Conservation (phyloP, 1,140 invertebrate species). For the Laodelphax striatellus region DNA sequence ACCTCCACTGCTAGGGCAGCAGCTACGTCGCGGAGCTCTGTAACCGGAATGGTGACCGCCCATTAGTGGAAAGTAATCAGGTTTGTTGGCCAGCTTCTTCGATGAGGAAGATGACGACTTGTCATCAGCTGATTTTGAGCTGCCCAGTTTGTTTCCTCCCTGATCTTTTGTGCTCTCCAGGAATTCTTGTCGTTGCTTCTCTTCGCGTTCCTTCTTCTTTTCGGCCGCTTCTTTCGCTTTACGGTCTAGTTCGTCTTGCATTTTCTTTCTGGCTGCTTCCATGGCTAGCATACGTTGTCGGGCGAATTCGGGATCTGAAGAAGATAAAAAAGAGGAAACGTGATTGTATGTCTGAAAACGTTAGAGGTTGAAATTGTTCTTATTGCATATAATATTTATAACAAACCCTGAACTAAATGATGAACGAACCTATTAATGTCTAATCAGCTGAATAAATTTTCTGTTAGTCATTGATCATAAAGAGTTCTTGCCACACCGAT, state of each 20-base stretch:
- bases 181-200: slow-evolving; percentile 3
- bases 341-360: not conserved
- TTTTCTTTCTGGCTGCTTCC: slow-evolving; percentile 17
- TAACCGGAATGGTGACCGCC: slow-evolving; percentile 16
- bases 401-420: too few relatives aligned
- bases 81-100: slow-evolving; percentile 3
- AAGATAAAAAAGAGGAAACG: slow-evolving; percentile 1
- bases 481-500: too few relatives aligned
- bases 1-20: slow-evolving; percentile 19
- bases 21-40: slow-evolving; percentile 17
- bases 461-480: too few relatives aligned
- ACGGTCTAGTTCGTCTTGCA: slow-evolving; percentile 21
- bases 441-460: too few relatives aligned
- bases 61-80: slow-evolving; percentile 23
- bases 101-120: not conserved
- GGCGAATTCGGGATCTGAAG: slow-evolving; percentile 20
- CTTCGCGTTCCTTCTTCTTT: slow-evolving; percentile 18
- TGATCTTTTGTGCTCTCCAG: not conserved
- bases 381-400: too few relatives aligned
- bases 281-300: slow-evolving; percentile 13
- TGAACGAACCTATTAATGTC: too few relatives aligned
- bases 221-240: slow-evolving; percentile 17
- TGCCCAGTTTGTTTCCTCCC: not conserved
- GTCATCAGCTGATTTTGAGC: not conserved
- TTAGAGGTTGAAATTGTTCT: slow-evolving; percentile 2